Evolutionary conservation across 1,140 invertebrate species (phyloP).

Genomic region (Lepeophtheirus salmonis): DNA sequence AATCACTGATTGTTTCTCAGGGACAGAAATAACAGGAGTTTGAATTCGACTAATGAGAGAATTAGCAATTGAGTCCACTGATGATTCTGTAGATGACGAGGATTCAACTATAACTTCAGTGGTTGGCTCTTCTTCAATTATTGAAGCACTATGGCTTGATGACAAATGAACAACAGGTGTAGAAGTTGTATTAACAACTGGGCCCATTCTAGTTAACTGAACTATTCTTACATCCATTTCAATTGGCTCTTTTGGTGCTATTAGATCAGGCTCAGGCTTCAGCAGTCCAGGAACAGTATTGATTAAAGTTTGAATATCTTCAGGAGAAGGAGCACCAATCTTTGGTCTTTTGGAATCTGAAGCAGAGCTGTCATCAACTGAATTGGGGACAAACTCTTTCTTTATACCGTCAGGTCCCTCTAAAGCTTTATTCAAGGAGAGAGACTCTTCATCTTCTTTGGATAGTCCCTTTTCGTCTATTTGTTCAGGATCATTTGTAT

Average conservation of each 20-base stretch:
- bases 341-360: too few relatives aligned
- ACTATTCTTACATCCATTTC: background rate
- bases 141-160: background rate
- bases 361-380: too few relatives aligned
- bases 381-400: too few relatives aligned
- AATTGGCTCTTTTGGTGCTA: background rate
- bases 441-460: background rate
- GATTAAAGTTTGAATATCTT: background rate
- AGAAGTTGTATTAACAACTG: background rate
- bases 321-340: background rate
- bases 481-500: background rate
- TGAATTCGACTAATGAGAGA: conserved; percentile 1
- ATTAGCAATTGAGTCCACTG: conserved; percentile 2
- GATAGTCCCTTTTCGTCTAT: background rate
- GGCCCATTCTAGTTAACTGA: background rate
- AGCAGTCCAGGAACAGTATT: background rate
- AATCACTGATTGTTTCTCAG: background rate
- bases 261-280: background rate
- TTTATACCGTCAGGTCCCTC: too few relatives aligned
- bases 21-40: background rate
- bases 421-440: too few relatives aligned
- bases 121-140: too few relatives aligned
- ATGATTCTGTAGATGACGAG: background rate
- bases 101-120: too few relatives aligned
- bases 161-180: background rate